Evolutionary conservation across 2,113 vertebrate genomes (phyloP).

Genomic region (Macaca fascicularis): T2T-MFA8v1.1 NC_088385.1:65672501-65673000

Average conservation of each 20-base stretch:
- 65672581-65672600: background rate
- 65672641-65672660: background rate
- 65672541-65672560: background rate
- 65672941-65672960: slow-evolving; percentile 11
- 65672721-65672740: background rate
- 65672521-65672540: background rate
- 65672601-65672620: background rate
- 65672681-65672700: background rate
- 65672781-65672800: background rate
- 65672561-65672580: background rate
- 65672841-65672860: slow-evolving; percentile 40
- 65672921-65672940: slow-evolving; percentile 35
- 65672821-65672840: background rate
- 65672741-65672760: slow-evolving; percentile 25
- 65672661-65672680: background rate
- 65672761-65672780: background rate
- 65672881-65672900: slow-evolving; percentile 33
- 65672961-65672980: background rate
- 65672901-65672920: slow-evolving; percentile 56
- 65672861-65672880: slow-evolving; percentile 44
- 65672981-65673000: background rate
- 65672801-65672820: background rate
- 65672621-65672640: background rate
- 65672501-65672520: background rate
- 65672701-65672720: background rate